phyloP scores from a whole-genome alignment of 2,113 vertebrate genomes.

The Caloenas nicobarica region DNA sequence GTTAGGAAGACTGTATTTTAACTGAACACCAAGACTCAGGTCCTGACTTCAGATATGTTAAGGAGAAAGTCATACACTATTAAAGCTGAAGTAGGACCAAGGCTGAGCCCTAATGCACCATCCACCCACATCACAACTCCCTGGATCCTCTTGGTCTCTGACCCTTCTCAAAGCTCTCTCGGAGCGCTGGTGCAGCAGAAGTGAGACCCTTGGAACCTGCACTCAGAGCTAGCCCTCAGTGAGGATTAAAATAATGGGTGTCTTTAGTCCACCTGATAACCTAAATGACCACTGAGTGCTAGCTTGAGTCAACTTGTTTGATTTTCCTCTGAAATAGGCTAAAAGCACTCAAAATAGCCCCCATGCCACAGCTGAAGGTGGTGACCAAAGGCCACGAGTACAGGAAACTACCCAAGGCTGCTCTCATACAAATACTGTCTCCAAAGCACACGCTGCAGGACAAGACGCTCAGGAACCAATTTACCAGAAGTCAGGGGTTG shows the following conservation, averaged over 20 bases:
- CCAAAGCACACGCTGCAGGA: neutral
- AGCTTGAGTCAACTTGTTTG: neutral
- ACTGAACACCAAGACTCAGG: neutral
- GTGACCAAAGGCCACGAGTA: neutral
- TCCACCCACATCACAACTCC: neutral
- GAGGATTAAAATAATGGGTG: neutral
- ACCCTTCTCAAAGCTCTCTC: neutral
- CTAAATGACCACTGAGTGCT: neutral
- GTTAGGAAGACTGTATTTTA: neutral
- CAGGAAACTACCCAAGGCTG: neutral
- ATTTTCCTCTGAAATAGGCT: neutral
- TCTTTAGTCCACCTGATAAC: neutral
- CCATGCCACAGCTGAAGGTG: neutral
- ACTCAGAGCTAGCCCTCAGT: neutral
- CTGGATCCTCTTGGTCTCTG: neutral
- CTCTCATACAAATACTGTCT: neutral
- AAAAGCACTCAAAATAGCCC: neutral
- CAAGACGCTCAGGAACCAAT: neutral
- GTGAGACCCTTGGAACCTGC: neutral
- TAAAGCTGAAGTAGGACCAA: neutral
- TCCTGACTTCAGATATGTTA: neutral
- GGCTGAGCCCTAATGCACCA: neutral
- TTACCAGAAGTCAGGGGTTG: neutral
- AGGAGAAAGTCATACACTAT: neutral
- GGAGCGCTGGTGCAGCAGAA: neutral